Evolutionary conservation across 1,140 invertebrate genomes (phyloP).

Genomic region (Drosophila subobscura): DNA sequence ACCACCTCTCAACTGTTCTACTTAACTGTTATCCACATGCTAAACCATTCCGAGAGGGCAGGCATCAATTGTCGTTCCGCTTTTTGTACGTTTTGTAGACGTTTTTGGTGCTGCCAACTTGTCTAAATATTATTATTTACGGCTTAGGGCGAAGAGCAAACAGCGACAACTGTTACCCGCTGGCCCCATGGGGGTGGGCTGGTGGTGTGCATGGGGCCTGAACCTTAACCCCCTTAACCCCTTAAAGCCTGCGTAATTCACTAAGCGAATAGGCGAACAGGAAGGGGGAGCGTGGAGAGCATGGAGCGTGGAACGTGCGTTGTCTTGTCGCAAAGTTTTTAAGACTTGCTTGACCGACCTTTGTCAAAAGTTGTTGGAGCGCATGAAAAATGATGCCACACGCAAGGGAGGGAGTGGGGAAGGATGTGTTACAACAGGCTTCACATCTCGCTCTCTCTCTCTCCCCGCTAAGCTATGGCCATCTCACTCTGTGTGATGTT

Average conservation of each 20-base stretch:
- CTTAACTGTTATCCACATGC: no score
- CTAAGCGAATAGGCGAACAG: conserved; percentile 62
- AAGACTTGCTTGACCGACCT: conserved; percentile 81
- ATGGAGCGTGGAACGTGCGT: conserved; percentile 62
- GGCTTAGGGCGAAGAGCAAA: conserved; percentile 75
- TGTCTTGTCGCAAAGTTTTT: conserved; percentile 82
- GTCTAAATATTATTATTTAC: conserved; percentile 82
- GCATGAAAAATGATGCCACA: conserved; percentile 79
- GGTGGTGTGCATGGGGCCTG: conserved; percentile 37
- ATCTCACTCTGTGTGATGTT: conserved; percentile 38
- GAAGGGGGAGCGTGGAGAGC: background rate
- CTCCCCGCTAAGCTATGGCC: conserved; percentile 30
- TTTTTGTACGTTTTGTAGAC: conserved; percentile 2
- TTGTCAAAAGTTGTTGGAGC: conserved; percentile 80
- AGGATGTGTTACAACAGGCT: no score
- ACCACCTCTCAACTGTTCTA: no score
- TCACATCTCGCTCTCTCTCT: background rate
- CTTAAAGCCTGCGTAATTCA: conserved; percentile 79
- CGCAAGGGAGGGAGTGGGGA: background rate
- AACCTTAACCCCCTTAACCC: conserved; percentile 80
- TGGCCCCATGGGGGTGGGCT: conserved; percentile 16
- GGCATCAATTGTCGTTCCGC: no score
- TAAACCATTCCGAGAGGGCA: no score
- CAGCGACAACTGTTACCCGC: conserved; percentile 76
- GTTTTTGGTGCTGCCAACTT: conserved; percentile 40